Conservation (phyloP, 2,888 invertebrate genomes). For the Ectemnius cavifrons region DNA sequence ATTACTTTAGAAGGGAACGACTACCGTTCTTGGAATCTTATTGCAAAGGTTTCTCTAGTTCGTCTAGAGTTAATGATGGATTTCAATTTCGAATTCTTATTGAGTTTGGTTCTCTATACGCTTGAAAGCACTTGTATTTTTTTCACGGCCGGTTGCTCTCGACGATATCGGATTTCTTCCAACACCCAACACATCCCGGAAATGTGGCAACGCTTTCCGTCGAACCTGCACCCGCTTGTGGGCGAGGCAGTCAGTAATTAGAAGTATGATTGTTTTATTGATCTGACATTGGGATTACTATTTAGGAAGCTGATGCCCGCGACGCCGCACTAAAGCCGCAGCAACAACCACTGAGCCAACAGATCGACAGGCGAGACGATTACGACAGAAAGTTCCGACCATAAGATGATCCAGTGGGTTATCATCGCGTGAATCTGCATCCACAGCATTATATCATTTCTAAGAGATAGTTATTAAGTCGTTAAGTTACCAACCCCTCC, state of each 20-base stretch:
- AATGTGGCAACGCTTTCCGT: constrained; percentile 5
- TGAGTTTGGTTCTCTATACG: neutral
- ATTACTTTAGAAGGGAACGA: too few relatives aligned
- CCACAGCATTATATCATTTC: constrained; percentile 33
- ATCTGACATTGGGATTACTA: constrained; percentile 1
- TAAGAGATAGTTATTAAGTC: constrained; percentile 50
- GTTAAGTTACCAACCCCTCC: constrained; percentile 45
- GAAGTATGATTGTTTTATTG: neutral
- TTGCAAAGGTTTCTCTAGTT: too few relatives aligned
- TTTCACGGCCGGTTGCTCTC: neutral
- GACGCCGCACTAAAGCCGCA: constrained; percentile 76
- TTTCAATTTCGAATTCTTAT: too few relatives aligned
- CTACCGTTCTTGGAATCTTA: too few relatives aligned
- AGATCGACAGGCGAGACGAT: constrained; percentile 72
- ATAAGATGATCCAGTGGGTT: constrained; percentile 20
- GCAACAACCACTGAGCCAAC: constrained; percentile 65
- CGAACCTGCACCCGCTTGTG: neutral
- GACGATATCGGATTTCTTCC: neutral
- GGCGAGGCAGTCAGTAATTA: neutral
- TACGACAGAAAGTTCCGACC: constrained; percentile 65
- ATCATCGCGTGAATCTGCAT: constrained; percentile 25
- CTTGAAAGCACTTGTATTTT: neutral
- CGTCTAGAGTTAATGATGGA: too few relatives aligned
- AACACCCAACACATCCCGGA: constrained; percentile 9
- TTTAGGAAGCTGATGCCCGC: constrained; percentile 81